phyloP scores from a whole-genome alignment of 2,113 vertebrate species.

The Heterotilapia buettikoferi region DNA sequence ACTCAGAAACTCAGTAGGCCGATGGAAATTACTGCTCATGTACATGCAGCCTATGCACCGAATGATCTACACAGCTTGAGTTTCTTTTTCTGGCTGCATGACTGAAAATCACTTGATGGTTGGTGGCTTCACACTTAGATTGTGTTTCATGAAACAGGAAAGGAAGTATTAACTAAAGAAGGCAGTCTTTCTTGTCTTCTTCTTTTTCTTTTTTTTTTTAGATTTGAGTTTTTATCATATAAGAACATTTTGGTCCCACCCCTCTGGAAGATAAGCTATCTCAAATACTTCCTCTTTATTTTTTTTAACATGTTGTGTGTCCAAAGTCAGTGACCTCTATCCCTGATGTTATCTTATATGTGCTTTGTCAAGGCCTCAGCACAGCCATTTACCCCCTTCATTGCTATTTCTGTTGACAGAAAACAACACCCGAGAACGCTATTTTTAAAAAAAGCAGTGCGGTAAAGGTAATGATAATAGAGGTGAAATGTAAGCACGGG shows the following conservation, averaged over 20 bases:
- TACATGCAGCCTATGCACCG: background rate
- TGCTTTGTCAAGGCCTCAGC: background rate
- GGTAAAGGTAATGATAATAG: background rate
- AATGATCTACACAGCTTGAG: background rate
- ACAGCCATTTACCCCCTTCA: background rate
- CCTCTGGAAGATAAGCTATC: background rate
- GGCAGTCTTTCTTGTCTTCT: accelerated
- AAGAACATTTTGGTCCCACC: background rate
- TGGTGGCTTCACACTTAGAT: background rate
- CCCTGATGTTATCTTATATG: background rate
- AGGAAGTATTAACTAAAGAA: background rate
- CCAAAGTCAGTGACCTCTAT: background rate
- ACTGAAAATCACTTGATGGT: background rate
- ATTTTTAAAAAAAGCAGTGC: accelerated
- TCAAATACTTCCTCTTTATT: slow-evolving; percentile 20
- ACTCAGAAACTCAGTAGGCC: slow-evolving; percentile 11
- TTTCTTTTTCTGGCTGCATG: background rate
- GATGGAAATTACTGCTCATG: slow-evolving; percentile 14
- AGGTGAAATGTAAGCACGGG: background rate
- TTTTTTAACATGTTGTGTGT: background rate
- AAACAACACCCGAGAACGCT: background rate
- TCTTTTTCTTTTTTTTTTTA: background rate
- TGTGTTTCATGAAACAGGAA: background rate
- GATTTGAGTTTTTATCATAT: background rate
- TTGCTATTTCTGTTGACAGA: background rate